These are phyloP conservation scores for cat (Felis catus) DNA, from an alignment of 2,113 vertebrate genomes.

Conservation along the genomic window DNA sequence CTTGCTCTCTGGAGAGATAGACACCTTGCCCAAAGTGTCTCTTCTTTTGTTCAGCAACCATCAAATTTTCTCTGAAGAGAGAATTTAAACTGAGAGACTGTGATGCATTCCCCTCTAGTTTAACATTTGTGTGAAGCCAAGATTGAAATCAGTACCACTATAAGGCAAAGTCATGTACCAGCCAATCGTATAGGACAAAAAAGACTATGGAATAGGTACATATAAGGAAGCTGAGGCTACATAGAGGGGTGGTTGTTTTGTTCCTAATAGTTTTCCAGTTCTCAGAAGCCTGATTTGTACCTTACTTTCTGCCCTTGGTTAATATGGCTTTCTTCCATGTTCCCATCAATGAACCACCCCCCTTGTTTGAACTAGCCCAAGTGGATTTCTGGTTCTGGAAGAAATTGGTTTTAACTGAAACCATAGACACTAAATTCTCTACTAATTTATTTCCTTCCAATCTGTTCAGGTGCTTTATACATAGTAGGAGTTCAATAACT, in stretches of 20 bases:
- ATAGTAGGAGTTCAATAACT: neutral
- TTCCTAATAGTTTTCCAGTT: neutral
- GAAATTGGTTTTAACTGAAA: conserved; percentile 4
- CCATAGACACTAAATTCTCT: neutral
- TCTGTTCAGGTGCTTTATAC: neutral
- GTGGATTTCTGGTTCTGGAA: neutral
- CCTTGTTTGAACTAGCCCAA: neutral
- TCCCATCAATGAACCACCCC: neutral
- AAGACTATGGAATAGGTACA: neutral
- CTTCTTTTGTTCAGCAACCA: neutral
- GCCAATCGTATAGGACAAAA: neutral
- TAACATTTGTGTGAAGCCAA: neutral
- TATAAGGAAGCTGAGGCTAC: neutral
- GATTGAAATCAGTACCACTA: neutral
- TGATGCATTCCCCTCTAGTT: neutral
- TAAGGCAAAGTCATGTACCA: neutral
- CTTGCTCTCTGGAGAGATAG: neutral
- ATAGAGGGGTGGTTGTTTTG: neutral
- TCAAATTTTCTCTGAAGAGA: neutral
- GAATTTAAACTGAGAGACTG: neutral
- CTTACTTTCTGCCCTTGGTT: conserved; percentile 3
- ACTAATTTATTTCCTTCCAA: neutral
- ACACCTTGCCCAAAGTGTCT: neutral
- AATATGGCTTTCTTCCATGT: neutral
- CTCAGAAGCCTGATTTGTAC: neutral